Evolutionary conservation across 2,113 vertebrate genomes (phyloP).

Genomic region (Sinocyclocheilus rhinocerous): DNA sequence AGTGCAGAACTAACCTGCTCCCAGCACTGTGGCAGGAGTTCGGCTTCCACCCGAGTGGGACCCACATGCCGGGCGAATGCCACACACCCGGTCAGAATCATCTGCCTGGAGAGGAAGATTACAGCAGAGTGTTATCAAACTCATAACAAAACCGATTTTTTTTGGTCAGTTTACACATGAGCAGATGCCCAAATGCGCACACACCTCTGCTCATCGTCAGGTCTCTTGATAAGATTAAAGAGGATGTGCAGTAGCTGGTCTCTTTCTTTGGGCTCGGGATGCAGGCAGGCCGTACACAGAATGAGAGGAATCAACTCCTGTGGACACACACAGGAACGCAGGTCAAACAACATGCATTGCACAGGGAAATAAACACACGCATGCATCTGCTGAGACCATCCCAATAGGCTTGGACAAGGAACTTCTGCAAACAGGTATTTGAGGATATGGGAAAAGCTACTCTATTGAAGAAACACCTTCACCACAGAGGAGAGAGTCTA

Average conservation of each 20-base stretch:
- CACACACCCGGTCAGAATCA: conserved; percentile 97
- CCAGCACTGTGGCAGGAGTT: conserved; percentile 97
- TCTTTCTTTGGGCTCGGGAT: conserved; percentile 96
- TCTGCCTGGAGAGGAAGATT: conserved; percentile 81
- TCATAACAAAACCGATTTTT: background rate
- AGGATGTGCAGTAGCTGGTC: conserved; percentile 98
- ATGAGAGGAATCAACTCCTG: conserved; percentile 97
- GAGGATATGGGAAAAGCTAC: background rate
- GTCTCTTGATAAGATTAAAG: conserved; percentile 98
- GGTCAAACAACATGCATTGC: background rate
- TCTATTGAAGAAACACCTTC: background rate
- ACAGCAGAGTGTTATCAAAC: conserved; percentile 20
- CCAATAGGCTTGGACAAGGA: conserved; percentile 12
- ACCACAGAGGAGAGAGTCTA: conserved; percentile 29
- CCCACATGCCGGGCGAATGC: conserved; percentile 96
- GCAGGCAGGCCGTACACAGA: conserved; percentile 94
- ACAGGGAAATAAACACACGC: conserved; percentile 10
- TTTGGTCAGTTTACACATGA: conserved; percentile 16
- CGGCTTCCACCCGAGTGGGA: conserved; percentile 95
- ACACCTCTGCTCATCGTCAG: conserved; percentile 97
- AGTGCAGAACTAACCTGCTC: conserved; percentile 85
- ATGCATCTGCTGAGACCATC: conserved; percentile 48
- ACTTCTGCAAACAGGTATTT: conserved; percentile 32
- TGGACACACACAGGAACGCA: conserved; percentile 52
- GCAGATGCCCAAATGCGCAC: conserved; percentile 56